These are phyloP conservation scores for Dastarcus helophoroides DNA, from an alignment of 2,888 invertebrate genomes.

Conservation along the genomic window DNA sequence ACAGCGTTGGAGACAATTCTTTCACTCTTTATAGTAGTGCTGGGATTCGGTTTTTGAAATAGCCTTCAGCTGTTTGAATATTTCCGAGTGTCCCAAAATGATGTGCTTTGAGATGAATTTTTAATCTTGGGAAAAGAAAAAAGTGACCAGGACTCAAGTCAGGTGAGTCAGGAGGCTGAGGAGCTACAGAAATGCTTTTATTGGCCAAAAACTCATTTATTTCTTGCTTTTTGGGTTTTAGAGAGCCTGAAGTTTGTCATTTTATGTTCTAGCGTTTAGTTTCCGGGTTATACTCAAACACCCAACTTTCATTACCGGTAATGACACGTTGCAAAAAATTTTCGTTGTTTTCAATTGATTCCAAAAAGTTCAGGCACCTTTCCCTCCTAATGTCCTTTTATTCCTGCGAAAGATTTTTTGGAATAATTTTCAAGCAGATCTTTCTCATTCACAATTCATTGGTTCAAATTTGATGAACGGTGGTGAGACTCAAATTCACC, in stretches of 20 bases:
- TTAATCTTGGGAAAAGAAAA: constrained; percentile 10
- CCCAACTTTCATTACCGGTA: too few relatives aligned
- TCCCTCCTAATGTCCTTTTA: constrained; percentile 9
- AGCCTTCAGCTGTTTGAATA: constrained; percentile 18
- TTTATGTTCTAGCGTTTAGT: too few relatives aligned
- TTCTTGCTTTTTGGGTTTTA: too few relatives aligned
- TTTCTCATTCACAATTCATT: too few relatives aligned
- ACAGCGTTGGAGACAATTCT: constrained; percentile 17
- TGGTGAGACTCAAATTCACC: constrained; percentile 8
- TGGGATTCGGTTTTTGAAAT: constrained; percentile 16
- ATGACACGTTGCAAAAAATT: too few relatives aligned
- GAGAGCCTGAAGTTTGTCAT: too few relatives aligned
- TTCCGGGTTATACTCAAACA: too few relatives aligned
- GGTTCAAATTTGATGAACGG: constrained; percentile 7
- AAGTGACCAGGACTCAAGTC: constrained; percentile 7
- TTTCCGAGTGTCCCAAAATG: constrained; percentile 18
- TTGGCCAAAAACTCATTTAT: constrained; percentile 9
- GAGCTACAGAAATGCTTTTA: constrained; percentile 4
- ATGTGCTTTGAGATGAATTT: constrained; percentile 14
- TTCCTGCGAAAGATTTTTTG: constrained; percentile 8
- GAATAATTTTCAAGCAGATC: too few relatives aligned
- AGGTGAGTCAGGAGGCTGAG: constrained; percentile 2
- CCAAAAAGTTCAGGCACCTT: too few relatives aligned
- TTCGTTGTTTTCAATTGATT: too few relatives aligned
- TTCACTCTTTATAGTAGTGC: constrained; percentile 18